Base-by-base conservation (phyloP, 1,140 invertebrate genomes). In the Drosophila sechellia region DNA sequence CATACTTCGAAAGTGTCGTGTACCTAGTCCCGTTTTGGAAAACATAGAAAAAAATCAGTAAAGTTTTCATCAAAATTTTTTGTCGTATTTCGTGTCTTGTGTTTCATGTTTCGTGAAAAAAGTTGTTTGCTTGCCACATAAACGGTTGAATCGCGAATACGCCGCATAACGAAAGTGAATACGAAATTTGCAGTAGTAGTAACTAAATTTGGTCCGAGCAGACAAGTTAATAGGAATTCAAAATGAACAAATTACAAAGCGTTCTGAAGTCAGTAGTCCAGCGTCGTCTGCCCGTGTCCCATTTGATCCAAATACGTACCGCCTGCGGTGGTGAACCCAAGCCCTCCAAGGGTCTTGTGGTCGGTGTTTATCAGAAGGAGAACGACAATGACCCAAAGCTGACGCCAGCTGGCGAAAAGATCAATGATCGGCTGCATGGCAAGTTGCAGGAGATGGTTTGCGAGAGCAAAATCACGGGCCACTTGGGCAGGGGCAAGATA, bases 401-500 rank as follows among this genome's bases (percentile, higher is more conserved):
- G 3, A 90, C 92, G 15, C 43, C 65, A 0, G 54, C 42, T 0
- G 92, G 77, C 3, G 75, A 83, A 8, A 90, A 76, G 73, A 12
- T 90, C 0, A 77, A 92, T 46, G 90, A 92, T n/a, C 78, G 74
- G 8, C n/a, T 84, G 3, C 22, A 54, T 1, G 90, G 86, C 10
- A 89, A 71, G 40, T 37, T 92, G 3, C 5, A 20, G 0, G 72
- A 90, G 13, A 22, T 92, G 8, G 73, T 92, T 5, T 74, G 72
- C 17, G 74, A 90, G 48, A 52, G 84, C 0, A 65, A 90, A 46
- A 74, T 90, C 10, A 61, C 75, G 5, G 77, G 93, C 15, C 70
- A 46, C 48, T 86, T 93, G 90, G 96, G 93, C 52, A 90, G 78
- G 71, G 94, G 81, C 74, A 94, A 93, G 87, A 92, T 94, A 61